Evolutionary conservation across 2,797 vertebrate genomes (phyloP), one percentile per base, ranked within the genome.

Genomic region (Catostomus latipinnis): DNA sequence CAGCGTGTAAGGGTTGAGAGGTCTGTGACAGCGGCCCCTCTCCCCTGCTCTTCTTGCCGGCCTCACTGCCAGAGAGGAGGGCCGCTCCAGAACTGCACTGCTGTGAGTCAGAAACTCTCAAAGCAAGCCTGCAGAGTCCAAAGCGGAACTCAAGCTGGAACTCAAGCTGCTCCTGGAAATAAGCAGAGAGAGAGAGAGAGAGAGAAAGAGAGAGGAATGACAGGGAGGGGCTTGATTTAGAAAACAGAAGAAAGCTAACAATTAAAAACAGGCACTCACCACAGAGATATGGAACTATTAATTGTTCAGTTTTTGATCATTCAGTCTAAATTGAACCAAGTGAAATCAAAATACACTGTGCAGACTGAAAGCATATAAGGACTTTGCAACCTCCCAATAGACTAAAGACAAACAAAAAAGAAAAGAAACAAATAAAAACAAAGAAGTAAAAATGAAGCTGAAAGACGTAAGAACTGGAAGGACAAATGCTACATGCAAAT

Each of bases 401-500:
- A 46, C 9, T 34, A 34, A 34, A 34, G 34, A 34, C 34, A 34
- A 34, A 60, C 5, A 57, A 18, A 78, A 14, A 57, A 50, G 4
- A 48, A 60, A n/a, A 61, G 49, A 56, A 56, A 46, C 46, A 34
- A 13, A 76, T 74, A 75, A 62, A 70, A 82, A 79, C 34, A 53
- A 76, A 68, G 85, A 76, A 78, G 82, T 43, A 74, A 68, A 67
- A 85, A 81, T 45, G 69, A 80, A 73, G 72, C 61, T 11, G 75
- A 58, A 57, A 70, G 67, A 62, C 63, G 82, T 67, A 72, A 82
- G 72, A 82, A 86, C 83, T 81, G 82, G 82, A 87, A 74, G 83
- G 84, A 85, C 84, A 79, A 83, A 87, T 81, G 84, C 72, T 76
- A 86, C 76, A 86, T 85, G 81, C 86, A 86, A 85, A 88, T 84